phyloP scores from a whole-genome alignment of 2,113 vertebrate genomes.

The Fulmarus glacialis region DNA sequence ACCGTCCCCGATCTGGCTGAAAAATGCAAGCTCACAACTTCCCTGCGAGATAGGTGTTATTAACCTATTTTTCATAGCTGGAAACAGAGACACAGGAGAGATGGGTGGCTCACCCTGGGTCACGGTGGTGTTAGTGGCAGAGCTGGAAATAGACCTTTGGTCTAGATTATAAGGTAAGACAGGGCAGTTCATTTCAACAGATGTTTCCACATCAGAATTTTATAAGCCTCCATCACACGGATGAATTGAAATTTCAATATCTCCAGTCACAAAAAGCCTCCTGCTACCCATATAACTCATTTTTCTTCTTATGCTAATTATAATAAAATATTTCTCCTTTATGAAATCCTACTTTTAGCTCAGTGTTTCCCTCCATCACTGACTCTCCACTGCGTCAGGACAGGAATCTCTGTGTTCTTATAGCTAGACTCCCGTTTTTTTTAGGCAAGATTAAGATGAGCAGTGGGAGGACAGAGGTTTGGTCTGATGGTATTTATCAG shows the following conservation, averaged over 20 bases:
- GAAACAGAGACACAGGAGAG: neutral
- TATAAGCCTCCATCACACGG: neutral
- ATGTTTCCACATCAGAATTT: neutral
- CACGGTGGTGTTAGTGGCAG: neutral
- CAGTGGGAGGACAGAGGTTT: neutral
- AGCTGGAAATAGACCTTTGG: neutral
- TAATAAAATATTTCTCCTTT: neutral
- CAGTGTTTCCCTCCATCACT: neutral
- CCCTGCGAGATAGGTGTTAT: neutral
- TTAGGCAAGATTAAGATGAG: neutral
- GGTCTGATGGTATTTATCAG: neutral
- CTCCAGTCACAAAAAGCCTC: neutral
- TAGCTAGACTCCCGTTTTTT: accelerated
- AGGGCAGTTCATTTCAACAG: neutral
- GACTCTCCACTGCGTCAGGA: neutral
- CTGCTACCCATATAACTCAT: neutral
- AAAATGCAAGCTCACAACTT: conserved; percentile 10
- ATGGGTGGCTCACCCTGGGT: neutral
- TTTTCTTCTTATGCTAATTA: neutral
- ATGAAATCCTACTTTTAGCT: neutral
- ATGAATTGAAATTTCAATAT: neutral
- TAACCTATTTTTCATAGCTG: neutral
- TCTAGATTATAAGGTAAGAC: neutral
- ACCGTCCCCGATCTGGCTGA: neutral
- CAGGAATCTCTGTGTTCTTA: neutral